Conservation (phyloP, 2,888 invertebrate species). For the Anarsia innoxiella region DNA sequence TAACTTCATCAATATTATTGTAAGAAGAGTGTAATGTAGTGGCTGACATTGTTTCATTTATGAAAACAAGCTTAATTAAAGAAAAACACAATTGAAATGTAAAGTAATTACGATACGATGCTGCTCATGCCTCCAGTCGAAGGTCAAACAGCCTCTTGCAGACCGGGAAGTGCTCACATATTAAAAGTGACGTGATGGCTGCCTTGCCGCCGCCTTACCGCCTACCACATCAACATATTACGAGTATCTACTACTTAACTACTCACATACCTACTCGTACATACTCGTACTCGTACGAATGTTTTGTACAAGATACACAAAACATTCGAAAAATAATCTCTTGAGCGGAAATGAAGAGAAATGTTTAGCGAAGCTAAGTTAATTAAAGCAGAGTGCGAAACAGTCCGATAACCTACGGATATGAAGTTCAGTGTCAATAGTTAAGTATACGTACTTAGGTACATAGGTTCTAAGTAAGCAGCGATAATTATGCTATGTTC, state of each 20-base stretch:
- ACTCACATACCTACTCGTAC: neutral
- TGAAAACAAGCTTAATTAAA: neutral
- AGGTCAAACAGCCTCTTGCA: slow-evolving; percentile 51
- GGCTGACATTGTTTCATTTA: neutral
- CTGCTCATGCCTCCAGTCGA: too few relatives aligned
- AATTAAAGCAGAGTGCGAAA: too few relatives aligned
- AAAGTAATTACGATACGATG: neutral
- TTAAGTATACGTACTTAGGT: too few relatives aligned
- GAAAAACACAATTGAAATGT: neutral
- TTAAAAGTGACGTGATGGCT: slow-evolving; percentile 27
- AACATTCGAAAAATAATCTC: too few relatives aligned
- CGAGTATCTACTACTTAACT: neutral
- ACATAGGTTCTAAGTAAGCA: too few relatives aligned
- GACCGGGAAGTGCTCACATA: slow-evolving; percentile 49
- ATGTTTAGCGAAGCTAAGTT: too few relatives aligned
- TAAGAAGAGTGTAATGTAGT: neutral
- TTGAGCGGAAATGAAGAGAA: too few relatives aligned
- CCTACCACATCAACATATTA: neutral
- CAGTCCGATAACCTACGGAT: too few relatives aligned
- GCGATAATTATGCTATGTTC: too few relatives aligned
- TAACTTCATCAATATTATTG: slow-evolving; percentile 1
- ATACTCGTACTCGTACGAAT: slow-evolving; percentile 1
- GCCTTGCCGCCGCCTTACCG: neutral
- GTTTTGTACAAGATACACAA: neutral
- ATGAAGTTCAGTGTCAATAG: too few relatives aligned